Evolutionary conservation across 2,113 vertebrate species (phyloP), one percentile per base, ranked within the genome.

Genomic region (Cnemophilus loriae): DNA sequence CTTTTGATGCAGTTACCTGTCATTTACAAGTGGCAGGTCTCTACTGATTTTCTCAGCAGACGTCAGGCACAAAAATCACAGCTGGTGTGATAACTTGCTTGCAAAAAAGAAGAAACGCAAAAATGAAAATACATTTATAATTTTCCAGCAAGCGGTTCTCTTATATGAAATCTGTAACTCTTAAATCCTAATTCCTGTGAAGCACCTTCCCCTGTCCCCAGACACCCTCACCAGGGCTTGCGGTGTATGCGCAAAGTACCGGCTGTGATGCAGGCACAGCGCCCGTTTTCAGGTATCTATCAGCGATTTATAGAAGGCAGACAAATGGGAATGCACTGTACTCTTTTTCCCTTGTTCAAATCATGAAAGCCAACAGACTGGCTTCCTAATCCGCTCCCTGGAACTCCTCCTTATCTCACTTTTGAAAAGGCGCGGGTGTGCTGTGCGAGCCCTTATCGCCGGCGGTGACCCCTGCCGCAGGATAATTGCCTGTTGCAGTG

Each of bases 221-320:
- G 39, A 4, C n/a, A 32, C 11, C 49, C 17, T 11, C 22, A 13
- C 2, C 10, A 30, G 14, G 7, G 20, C 33, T 42, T 1, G 2
- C 0, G 28, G 59, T 5, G 14, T 7, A 6, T 0, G 12, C n/a
- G 16, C 8, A 7, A 39, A 37, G 4, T 5, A 3, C 20, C 1
- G 1, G 6, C 28, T 2, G 1, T 17, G 30, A 17, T 3, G 26
- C 13, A 32, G 22, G 22, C 21, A 13, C 7, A 3, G 23, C 0
- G 6, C 44, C 7, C 0, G 0, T 22, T n/a, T 41, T 49, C 55
- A 32, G 17, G 26, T 16, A 7, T 21, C 30, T 41, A 4, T 19
- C 24, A 16, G 7, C 0, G 1, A 39, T 21, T n/a, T 33, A 8
- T 0, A 46, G 41, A 61, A 47, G 37, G 32, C 50, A 90, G 37